A percentile compares a stretch with the other conserved stretches of the same genome.
phyloP scores from a whole-genome alignment of 2,113 vertebrate genomes.

The Bucco capensis region DNA sequence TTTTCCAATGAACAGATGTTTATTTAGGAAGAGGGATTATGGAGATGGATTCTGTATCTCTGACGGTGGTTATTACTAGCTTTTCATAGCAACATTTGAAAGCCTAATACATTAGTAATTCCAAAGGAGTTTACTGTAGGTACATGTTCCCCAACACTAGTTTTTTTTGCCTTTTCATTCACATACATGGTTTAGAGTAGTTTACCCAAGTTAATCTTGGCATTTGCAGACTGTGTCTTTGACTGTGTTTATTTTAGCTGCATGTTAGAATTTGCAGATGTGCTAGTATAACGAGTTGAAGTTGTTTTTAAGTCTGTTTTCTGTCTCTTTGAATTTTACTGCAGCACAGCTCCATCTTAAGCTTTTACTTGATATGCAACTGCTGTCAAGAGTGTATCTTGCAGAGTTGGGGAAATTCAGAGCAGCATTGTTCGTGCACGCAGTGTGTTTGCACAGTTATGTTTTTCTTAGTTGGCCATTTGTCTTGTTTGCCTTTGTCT shows the following conservation, averaged over 20 bases:
- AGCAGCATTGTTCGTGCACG: neutral
- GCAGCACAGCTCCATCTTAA: neutral
- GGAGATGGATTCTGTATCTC: neutral
- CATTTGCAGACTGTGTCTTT: neutral
- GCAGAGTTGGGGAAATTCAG: neutral
- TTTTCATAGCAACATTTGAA: neutral
- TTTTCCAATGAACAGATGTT: neutral
- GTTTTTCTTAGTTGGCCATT: neutral
- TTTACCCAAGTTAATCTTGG: neutral
- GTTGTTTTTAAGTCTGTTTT: neutral
- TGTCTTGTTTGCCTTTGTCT: neutral
- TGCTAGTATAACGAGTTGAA: neutral
- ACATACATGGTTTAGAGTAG: neutral
- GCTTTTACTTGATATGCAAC: neutral
- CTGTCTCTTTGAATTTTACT: neutral
- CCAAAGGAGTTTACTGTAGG: neutral
- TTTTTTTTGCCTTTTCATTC: neutral
- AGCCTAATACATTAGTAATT: neutral
- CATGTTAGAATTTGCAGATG: neutral
- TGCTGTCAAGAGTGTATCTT: neutral
- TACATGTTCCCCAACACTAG: accelerated
- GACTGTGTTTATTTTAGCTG: neutral
- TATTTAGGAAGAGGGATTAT: neutral
- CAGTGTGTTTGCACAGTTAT: neutral
- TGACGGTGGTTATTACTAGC: neutral